Evolutionary conservation across 35 echinoderm and acorn worm species (phyloP).

Genomic region (Nesometra sesokonis): DNA sequence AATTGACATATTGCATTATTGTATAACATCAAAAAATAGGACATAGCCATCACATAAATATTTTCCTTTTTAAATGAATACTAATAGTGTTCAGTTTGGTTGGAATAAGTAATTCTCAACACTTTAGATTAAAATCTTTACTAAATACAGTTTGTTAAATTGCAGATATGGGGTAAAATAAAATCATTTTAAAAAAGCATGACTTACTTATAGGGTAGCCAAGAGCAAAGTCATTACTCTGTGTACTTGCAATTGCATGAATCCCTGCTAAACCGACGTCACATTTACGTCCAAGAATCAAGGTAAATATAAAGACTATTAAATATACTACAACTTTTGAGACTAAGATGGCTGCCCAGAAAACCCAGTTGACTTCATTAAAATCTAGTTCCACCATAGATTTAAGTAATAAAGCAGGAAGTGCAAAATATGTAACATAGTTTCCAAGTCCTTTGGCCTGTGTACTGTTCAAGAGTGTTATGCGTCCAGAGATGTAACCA

Average conservation of each 20-base stretch:
- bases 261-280: constrained; percentile 50
- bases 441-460: constrained; percentile 48
- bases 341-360: constrained; percentile 40
- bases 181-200: background rate
- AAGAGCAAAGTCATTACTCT: constrained; percentile 89
- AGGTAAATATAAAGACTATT: constrained; percentile 42
- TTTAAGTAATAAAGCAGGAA: constrained; percentile 71
- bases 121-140: no score
- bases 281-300: constrained; percentile 18
- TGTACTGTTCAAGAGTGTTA: constrained; percentile 18
- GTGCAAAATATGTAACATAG: constrained; percentile 68
- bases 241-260: constrained; percentile 56
- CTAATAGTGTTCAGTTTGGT: no score
- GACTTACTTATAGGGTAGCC: constrained; percentile 75
- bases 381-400: constrained; percentile 59
- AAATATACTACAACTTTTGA: constrained; percentile 59
- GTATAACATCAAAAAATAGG: no score
- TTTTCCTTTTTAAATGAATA: no score
- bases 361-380: constrained; percentile 46
- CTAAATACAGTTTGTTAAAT: no score
- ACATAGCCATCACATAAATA: no score
- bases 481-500: constrained; percentile 51
- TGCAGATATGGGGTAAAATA: no score
- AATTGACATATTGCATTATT: no score
- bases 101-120: no score